phyloP scores from a whole-genome alignment of 1,140 invertebrate species.

The Anadara kagoshimensis region DNA sequence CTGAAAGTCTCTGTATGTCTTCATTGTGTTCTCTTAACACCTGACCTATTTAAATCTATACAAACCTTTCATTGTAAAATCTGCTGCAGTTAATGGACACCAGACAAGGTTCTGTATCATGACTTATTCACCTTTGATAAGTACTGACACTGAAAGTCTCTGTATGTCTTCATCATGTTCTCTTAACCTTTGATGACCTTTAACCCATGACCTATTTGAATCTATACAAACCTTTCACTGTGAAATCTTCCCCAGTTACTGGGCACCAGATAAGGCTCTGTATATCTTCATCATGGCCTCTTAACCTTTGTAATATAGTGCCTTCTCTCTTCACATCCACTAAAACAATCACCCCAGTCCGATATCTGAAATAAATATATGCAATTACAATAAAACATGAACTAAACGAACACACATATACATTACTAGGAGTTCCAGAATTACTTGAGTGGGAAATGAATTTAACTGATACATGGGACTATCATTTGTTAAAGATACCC shows the following conservation, averaged over 20 bases:
- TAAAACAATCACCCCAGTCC: slow-evolving; percentile 45
- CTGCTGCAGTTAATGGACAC: slow-evolving; percentile 78
- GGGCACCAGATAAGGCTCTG: slow-evolving; percentile 84
- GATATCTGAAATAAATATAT: slow-evolving; percentile 40
- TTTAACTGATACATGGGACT: too few species aligned
- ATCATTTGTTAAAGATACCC: too few species aligned
- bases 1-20: too few species aligned
- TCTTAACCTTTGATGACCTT: too few species aligned
- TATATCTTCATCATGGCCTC: slow-evolving; percentile 82
- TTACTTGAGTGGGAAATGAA: too few species aligned
- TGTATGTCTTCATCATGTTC: too few species aligned
- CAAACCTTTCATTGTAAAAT: slow-evolving; percentile 12
- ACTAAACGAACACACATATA: too few species aligned
- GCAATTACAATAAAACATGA: too few species aligned
- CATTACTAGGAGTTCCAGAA: too few species aligned
- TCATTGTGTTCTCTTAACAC: too few species aligned
- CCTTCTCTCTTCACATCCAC: slow-evolving; percentile 69
- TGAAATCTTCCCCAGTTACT: slow-evolving; percentile 59
- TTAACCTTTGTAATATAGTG: slow-evolving; percentile 79
- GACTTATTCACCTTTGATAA: slow-evolving; percentile 82
- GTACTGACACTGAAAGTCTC: too few species aligned
- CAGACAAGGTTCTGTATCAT: slow-evolving; percentile 83
- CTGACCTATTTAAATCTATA: background rate
- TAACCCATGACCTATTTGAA: too few species aligned
- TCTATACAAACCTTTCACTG: background rate